Evolutionary conservation across 2,113 vertebrate species (phyloP).

Genomic region (Siniperca chuatsi): DNA sequence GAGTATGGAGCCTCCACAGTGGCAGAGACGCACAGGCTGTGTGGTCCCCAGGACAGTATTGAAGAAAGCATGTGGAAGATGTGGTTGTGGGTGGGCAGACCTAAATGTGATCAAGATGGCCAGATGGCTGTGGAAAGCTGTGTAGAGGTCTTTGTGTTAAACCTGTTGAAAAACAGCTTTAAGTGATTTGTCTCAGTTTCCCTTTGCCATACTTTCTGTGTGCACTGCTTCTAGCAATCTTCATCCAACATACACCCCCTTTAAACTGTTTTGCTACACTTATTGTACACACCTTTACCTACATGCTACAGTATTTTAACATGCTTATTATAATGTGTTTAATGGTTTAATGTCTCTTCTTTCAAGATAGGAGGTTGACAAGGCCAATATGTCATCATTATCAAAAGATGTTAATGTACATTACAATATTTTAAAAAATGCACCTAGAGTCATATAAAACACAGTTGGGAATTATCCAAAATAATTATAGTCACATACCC

Average conservation of each 20-base stretch:
- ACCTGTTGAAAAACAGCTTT: conserved; percentile 20
- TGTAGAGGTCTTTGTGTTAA: conserved; percentile 28
- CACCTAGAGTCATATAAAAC: background rate
- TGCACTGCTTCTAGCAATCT: background rate
- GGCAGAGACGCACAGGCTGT: conserved; percentile 19
- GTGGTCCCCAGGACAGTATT: conserved; percentile 15
- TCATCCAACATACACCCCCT: conserved; percentile 14
- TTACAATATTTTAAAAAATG: background rate
- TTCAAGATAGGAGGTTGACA: background rate
- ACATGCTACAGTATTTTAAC: background rate
- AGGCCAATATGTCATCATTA: background rate
- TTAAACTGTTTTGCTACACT: background rate
- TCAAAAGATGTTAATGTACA: background rate
- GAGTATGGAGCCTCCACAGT: conserved; percentile 24
- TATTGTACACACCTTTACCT: background rate
- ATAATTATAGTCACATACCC: background rate
- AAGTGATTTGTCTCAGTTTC: conserved; percentile 39
- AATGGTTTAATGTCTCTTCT: background rate
- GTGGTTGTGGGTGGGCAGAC: conserved; percentile 35
- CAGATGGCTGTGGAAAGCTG: conserved; percentile 12
- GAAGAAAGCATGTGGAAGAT: conserved; percentile 21
- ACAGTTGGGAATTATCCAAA: background rate
- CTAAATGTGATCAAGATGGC: conserved; percentile 51
- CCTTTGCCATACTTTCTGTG: background rate
- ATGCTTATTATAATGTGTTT: conserved; percentile 1